Evolutionary conservation across 2,888 invertebrate species (phyloP).

Genomic region (Plagodis dolabraria): DNA sequence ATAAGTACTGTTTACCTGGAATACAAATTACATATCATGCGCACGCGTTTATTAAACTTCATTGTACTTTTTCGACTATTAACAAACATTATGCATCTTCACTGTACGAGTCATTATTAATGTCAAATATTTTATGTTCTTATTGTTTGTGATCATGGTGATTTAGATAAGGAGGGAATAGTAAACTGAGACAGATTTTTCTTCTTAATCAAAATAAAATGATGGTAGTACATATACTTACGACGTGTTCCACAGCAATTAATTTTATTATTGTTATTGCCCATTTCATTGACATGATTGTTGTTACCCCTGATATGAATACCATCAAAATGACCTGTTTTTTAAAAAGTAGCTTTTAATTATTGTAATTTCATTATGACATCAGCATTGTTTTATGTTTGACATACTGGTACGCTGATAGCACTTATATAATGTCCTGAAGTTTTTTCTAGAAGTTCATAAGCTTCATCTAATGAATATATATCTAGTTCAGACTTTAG

Average conservation of each 20-base stretch:
- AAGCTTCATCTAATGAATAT: constrained; percentile 56
- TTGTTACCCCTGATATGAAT: constrained; percentile 55
- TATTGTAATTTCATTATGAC: not conserved
- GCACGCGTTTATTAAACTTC: too few species aligned
- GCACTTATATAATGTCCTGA: constrained; percentile 57
- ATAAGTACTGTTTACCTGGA: constrained; percentile 30
- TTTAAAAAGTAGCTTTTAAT: too few species aligned
- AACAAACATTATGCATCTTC: too few species aligned
- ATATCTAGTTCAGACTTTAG: constrained; percentile 53
- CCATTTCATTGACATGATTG: constrained; percentile 57
- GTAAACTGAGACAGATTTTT: too few species aligned
- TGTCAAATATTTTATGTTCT: too few species aligned
- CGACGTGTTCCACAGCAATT: not conserved
- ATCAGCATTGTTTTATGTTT: too few species aligned
- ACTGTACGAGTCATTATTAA: too few species aligned
- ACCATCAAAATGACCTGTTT: constrained; percentile 61
- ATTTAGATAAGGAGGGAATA: too few species aligned
- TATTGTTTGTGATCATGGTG: too few species aligned
- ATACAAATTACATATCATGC: not conserved
- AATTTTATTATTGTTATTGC: constrained; percentile 50
- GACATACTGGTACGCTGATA: constrained; percentile 64
- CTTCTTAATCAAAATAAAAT: too few species aligned
- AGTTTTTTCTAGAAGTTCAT: constrained; percentile 62
- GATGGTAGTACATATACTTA: not conserved
- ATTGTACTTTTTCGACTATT: too few species aligned